Conservation (phyloP, 2,113 vertebrate genomes). For the Hypanus sabinus region DNA sequence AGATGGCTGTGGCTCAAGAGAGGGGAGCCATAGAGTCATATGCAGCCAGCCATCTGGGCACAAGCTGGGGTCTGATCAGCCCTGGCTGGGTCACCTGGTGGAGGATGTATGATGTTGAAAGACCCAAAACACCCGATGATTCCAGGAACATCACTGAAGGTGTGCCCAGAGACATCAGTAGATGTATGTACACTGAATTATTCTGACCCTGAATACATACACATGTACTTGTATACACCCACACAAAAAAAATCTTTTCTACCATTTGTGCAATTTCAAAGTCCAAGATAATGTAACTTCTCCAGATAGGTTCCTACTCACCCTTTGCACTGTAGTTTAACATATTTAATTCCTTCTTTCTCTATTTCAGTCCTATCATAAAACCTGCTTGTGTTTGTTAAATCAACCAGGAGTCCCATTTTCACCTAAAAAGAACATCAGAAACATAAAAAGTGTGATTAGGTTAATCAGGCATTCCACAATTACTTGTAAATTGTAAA, state of each 20-base stretch:
- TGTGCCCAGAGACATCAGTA: no score
- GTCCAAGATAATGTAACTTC: background rate
- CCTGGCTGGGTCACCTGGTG: no score
- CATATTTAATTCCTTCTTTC: conserved; percentile 86
- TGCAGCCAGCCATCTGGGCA: no score
- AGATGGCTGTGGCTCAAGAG: no score
- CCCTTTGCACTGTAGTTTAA: conserved; percentile 95
- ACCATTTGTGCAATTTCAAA: background rate
- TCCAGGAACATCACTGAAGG: no score
- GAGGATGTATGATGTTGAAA: no score
- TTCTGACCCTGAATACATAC: no score
- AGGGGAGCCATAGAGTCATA: no score
- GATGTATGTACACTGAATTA: no score
- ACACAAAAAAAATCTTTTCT: background rate
- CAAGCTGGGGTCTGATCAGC: no score
- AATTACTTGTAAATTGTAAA: background rate
- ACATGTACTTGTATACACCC: no score
- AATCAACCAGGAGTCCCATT: conserved; percentile 89
- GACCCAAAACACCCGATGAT: no score
- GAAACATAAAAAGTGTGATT: background rate
- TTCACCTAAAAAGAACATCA: conserved; percentile 70
- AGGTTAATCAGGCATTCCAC: background rate
- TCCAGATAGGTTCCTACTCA: conserved; percentile 50
- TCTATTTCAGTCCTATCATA: conserved; percentile 90
- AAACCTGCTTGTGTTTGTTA: conserved; percentile 92